Evolutionary conservation across 2,888 invertebrate species (phyloP).

Genomic region (Subacronicta megacephala): DNA sequence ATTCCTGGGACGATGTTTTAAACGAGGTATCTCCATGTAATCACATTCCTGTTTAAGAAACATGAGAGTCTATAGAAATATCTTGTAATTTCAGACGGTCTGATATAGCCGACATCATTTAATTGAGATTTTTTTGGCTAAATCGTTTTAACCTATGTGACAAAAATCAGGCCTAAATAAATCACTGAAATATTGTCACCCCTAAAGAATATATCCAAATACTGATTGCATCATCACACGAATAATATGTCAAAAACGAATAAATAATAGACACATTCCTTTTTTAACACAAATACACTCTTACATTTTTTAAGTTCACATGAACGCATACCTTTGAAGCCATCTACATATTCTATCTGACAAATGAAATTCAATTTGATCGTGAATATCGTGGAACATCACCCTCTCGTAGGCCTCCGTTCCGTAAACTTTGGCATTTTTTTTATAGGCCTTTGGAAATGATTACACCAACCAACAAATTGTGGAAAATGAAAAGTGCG

Average conservation of each 20-base stretch:
- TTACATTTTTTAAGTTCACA: conserved; percentile 9
- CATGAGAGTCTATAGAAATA: conserved; percentile 38
- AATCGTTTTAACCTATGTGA: not conserved
- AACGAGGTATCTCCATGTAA: conserved; percentile 48
- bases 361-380: conserved; percentile 46
- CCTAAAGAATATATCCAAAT: not conserved
- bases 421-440: conserved; percentile 35
- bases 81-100: conserved; percentile 32
- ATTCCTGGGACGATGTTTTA: conserved; percentile 44
- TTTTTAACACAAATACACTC: not conserved
- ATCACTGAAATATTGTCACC: not conserved
- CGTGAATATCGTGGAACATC: conserved; percentile 36
- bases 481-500: conserved; percentile 16
- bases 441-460: conserved; percentile 40
- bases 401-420: conserved; percentile 13
- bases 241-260: not conserved
- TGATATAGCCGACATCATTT: conserved; percentile 1
- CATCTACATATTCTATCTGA: conserved; percentile 26
- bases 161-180: too few species aligned
- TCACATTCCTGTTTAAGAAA: conserved; percentile 53
- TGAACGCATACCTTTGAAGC: conserved; percentile 17
- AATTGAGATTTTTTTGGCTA: conserved; percentile 11
- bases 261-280: too few species aligned
- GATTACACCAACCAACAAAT: conserved; percentile 24
- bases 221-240: not conserved